Evolutionary conservation across 1,140 invertebrate species (phyloP).

Genomic region (Chelonus insularis): DNA sequence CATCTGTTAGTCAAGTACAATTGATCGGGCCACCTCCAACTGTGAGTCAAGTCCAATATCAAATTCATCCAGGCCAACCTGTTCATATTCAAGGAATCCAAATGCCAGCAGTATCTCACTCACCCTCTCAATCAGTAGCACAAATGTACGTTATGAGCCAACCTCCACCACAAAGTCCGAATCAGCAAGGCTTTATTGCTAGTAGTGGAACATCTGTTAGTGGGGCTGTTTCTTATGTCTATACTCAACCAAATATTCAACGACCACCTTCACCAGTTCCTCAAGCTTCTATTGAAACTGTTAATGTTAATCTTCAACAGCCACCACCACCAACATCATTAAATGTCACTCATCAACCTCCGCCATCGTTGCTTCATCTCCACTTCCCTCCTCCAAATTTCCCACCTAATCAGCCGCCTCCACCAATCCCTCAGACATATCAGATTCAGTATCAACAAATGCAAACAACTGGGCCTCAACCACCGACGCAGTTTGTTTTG

Average conservation of each 20-base stretch:
- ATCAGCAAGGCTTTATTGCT: constrained; percentile 49
- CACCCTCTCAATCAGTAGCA: constrained; percentile 50
- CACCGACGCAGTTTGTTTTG: constrained; percentile 51
- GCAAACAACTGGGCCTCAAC: constrained; percentile 42
- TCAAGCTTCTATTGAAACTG: constrained; percentile 52
- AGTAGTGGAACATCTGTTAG: constrained; percentile 46
- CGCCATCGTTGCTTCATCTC: constrained; percentile 49
- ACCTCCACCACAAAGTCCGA: constrained; percentile 46
- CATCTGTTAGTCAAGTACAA: constrained; percentile 52
- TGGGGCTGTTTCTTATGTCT: constrained; percentile 54
- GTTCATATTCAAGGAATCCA: constrained; percentile 48
- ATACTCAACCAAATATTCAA: constrained; percentile 51
- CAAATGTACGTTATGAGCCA: constrained; percentile 60
- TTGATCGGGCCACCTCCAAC: constrained; percentile 55
- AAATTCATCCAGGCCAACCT: constrained; percentile 55
- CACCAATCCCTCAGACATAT: constrained; percentile 55
- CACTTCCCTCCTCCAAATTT: constrained; percentile 56
- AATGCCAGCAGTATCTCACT: constrained; percentile 49
- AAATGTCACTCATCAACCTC: constrained; percentile 53
- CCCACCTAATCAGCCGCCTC: constrained; percentile 55
- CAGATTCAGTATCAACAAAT: constrained; percentile 56
- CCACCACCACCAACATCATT: too few species aligned
- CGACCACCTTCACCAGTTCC: constrained; percentile 50
- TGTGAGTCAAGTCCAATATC: constrained; percentile 57
- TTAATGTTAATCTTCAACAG: constrained; percentile 57